Base-by-base conservation (phyloP, 2,797 vertebrate species). In the Sebastes jordani region DNA sequence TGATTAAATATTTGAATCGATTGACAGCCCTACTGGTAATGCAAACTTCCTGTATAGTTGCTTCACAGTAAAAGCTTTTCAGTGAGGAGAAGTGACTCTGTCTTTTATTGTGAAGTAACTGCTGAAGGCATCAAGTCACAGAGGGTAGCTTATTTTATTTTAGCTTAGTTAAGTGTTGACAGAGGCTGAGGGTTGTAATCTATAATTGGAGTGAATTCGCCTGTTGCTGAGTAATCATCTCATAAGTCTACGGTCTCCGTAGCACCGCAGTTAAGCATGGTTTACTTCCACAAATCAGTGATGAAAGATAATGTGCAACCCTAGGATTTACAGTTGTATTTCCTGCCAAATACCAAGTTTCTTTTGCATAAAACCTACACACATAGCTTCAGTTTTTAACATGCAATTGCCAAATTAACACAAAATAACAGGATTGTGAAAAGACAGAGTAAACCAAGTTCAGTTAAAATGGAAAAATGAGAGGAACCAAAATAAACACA, bases 1-100 rank as follows among this genome's bases (percentile, higher is more conserved):
- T 7, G 42, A 49, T 49, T 49, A 49, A 4, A 49, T 49, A 49
- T 49, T 49, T 49, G 0, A 49, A 49, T 0, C 0, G 18, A 49
- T 49, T 20, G 42, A 18, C 7, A 49, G 18, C 42, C 42, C 42
- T 49, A 49, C 2, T 25, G 10, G n/a, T 11, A 49, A 61, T 13
- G 46, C 25, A 52, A 32, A 74, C 32, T 16, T 70, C 13, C 29
- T 63, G 13, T 9, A 27, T 7, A 9, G 54, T 10, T 60, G 38
- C 22, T 23, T 23, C 23, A 23, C 23, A 23, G 23, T 23, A 23
- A 23, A 23, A 23, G 23, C 23, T 23, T 23, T 23, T 23, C 23
- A 23, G n/a, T 20, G 25, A 68, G 9, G 20, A 52, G 49, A n/a
- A 14, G 6, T 3, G 9, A 46, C 18, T 32, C 11, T 61, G 13